These are phyloP conservation scores for Amphipoea lucens DNA, from an alignment of 2,888 invertebrate species.

Conservation along the genomic window DNA sequence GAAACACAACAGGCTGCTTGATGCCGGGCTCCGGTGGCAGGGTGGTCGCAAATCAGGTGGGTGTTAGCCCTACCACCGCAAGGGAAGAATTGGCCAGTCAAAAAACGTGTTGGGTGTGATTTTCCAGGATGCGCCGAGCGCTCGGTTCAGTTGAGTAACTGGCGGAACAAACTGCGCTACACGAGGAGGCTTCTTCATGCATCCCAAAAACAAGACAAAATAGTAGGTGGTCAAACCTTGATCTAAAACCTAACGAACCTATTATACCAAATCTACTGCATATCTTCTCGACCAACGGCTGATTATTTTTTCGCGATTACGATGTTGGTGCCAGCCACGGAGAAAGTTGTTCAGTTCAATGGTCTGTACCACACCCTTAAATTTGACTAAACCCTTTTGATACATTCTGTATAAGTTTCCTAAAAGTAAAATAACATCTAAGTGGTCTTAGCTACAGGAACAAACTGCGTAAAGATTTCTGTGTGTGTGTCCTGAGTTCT, in stretches of 20 bases:
- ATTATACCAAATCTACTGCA: neutral
- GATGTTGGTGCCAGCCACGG: neutral
- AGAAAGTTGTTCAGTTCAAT: neutral
- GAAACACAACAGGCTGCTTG: no score
- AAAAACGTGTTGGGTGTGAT: no score
- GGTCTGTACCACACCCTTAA: neutral
- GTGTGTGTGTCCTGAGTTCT: neutral
- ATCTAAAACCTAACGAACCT: neutral
- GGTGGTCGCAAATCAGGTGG: no score
- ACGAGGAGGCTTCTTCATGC: no score
- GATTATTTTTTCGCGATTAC: neutral
- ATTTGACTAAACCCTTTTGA: neutral
- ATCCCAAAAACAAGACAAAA: constrained; percentile 19
- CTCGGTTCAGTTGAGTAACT: no score
- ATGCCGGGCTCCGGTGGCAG: no score
- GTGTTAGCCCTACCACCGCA: no score
- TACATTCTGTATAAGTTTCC: neutral
- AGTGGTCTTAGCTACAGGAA: neutral
- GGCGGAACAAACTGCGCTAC: no score
- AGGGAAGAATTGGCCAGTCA: no score
- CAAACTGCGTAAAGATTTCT: neutral
- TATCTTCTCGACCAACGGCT: neutral
- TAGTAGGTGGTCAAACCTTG: constrained; percentile 1
- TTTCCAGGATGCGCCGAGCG: no score
- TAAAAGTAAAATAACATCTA: neutral